Conservation (phyloP, 2,888 invertebrate species). For the Griposia aprilina region DNA sequence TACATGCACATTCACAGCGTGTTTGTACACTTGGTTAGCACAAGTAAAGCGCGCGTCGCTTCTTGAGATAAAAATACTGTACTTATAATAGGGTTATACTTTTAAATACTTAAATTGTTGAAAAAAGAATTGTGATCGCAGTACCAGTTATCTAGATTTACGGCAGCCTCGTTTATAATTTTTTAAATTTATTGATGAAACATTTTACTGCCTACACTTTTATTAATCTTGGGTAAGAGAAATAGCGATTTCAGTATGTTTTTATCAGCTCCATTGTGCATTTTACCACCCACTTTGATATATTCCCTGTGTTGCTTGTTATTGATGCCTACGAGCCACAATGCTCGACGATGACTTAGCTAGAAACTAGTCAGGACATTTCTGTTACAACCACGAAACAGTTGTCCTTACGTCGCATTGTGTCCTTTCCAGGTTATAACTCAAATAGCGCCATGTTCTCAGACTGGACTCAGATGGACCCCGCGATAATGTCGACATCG, state of each 20-base stretch:
- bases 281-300: not conserved
- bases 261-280: not conserved
- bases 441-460: constrained; percentile 89
- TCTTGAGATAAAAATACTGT: too few relatives aligned
- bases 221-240: not conserved
- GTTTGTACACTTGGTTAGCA: too few relatives aligned
- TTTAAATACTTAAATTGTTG: not conserved
- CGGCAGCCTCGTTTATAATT: not conserved
- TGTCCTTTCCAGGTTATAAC: constrained; percentile 78
- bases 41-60: too few relatives aligned
- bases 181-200: not conserved
- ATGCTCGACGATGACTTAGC: constrained; percentile 49
- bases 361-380: constrained; percentile 52
- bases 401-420: constrained; percentile 55
- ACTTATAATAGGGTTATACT: too few relatives aligned
- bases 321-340: constrained; percentile 26
- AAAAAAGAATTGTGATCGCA: not conserved
- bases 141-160: not conserved
- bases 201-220: not conserved
- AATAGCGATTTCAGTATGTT: not conserved
- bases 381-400: constrained; percentile 50
- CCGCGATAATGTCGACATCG: constrained; percentile 96
- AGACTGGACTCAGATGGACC: constrained; percentile 98
- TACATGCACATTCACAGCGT: too few relatives aligned
- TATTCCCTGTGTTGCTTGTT: not conserved